A percentile compares a stretch with the other conserved stretches of the same genome.
Conservation (phyloP, 1,140 invertebrate species). For the Cylas formicarius region DNA sequence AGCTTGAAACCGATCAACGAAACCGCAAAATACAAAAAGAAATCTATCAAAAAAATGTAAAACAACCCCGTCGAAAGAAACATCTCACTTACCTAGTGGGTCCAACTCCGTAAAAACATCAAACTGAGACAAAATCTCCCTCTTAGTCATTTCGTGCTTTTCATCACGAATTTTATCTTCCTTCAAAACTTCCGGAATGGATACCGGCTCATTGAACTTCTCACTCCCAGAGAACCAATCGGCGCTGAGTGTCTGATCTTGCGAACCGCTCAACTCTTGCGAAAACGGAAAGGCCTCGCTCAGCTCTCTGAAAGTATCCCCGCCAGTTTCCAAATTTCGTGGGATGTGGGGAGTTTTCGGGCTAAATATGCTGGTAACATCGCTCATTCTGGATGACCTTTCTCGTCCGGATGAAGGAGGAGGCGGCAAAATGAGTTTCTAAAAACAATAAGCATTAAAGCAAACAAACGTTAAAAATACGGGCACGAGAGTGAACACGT, state of each 20-base stretch:
- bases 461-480: not conserved
- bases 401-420: conserved; percentile 52
- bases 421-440: conserved; percentile 53
- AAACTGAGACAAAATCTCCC: conserved; percentile 41
- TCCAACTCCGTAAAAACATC: conserved; percentile 90
- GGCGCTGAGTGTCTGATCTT: conserved; percentile 35
- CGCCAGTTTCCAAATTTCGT: conserved; percentile 25
- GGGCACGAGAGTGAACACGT: no score
- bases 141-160: conserved; percentile 36
- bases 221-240: no score
- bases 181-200: conserved; percentile 27
- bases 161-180: no score
- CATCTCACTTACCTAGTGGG: conserved; percentile 59
- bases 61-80: not conserved
- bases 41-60: conserved; percentile 7
- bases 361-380: conserved; percentile 36
- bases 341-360: conserved; percentile 35
- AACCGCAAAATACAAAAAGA: conserved; percentile 4
- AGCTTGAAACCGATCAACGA: not conserved
- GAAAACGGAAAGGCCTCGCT: conserved; percentile 30
- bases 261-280: conserved; percentile 32
- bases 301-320: conserved; percentile 20
- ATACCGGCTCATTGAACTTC: no score
- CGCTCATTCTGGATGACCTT: conserved; percentile 32
- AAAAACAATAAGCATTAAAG: conserved; percentile 11